Base-by-base conservation (phyloP, 2,113 vertebrate genomes). In the Galemys pyrenaicus region DNA sequence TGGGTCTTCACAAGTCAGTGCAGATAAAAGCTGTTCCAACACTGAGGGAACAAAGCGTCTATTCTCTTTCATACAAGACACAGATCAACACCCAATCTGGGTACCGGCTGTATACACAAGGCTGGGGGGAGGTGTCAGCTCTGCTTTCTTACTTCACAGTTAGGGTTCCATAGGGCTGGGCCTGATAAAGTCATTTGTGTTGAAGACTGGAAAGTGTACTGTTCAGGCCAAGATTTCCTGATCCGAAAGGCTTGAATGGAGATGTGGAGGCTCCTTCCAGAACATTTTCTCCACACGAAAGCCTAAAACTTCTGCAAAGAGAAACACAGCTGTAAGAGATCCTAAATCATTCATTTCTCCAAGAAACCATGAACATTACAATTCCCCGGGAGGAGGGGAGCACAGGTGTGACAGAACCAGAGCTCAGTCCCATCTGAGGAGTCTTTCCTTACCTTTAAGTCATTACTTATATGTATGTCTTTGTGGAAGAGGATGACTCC, bases 161-260 rank as follows among this genome's bases (percentile, higher is more conserved):
- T 51, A 86, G 46, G 58, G 77, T 54, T 58, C 32, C 3, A 9
- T 0, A n/a, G 58, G 51, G 67, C 79, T 54, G 81, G 64, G 84
- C 56, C 70, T 62, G 74, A 82, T 67, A 80, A 91, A 95, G 81
- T 19, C 28, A 71, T 95, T 65, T 75, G 70, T 22, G 26, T 65
- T 70, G 67, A 41, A 46, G 58, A 65, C 82, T 84, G 62, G 80
- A 86, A 89, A 49, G 71, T 56, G 20, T 39, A 37, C 0, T 0
- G 65, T 44, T 39, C 74, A 9, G 6, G 71, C 49, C 39, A 4
- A 80, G 60, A 35, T 65, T 41, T 17, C 81, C 44, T 10, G 32
- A 9, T 44, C n/a, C 7, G 2, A 54, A 73, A 64, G 28, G 54
- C n/a, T 32, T 56, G 68, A 37, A 30, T 39, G 58, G 4, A 32